These are phyloP conservation scores for Drosophila pectinifera DNA, from an alignment of 1,140 invertebrate genomes.

Conservation along the genomic window DNA sequence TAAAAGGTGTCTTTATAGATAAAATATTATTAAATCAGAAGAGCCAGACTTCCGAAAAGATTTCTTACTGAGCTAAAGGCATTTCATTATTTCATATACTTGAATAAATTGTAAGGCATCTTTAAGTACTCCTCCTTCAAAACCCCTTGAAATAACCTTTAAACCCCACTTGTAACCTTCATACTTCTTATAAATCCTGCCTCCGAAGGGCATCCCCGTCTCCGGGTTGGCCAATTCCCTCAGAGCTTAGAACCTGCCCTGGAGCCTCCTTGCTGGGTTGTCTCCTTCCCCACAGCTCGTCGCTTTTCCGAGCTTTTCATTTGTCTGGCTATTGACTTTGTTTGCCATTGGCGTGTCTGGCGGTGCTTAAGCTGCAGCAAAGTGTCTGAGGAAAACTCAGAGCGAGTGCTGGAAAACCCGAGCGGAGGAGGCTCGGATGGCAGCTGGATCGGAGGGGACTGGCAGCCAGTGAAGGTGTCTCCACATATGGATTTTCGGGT, in stretches of 20 bases:
- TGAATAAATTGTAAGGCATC: no score
- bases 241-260: conserved; percentile 24
- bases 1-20: no score
- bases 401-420: conserved; percentile 20
- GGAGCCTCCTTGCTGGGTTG: conserved; percentile 12
- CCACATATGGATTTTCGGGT: conserved; percentile 31
- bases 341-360: conserved; percentile 77
- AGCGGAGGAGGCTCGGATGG: neutral
- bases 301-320: conserved; percentile 64
- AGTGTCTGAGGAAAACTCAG: conserved; percentile 46
- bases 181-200: no score
- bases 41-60: no score
- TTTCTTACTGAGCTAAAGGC: no score
- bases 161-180: neutral
- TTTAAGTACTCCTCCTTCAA: neutral
- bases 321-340: conserved; percentile 81
- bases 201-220: neutral
- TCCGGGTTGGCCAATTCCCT: conserved; percentile 1
- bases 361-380: conserved; percentile 60
- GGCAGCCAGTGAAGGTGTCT: conserved; percentile 47
- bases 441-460: neutral
- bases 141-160: neutral
- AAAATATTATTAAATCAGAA: no score
- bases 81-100: no score
- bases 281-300: conserved; percentile 13